phyloP scores from a whole-genome alignment of 2,797 vertebrate genomes.

The Mastacembelus armatus region DNA sequence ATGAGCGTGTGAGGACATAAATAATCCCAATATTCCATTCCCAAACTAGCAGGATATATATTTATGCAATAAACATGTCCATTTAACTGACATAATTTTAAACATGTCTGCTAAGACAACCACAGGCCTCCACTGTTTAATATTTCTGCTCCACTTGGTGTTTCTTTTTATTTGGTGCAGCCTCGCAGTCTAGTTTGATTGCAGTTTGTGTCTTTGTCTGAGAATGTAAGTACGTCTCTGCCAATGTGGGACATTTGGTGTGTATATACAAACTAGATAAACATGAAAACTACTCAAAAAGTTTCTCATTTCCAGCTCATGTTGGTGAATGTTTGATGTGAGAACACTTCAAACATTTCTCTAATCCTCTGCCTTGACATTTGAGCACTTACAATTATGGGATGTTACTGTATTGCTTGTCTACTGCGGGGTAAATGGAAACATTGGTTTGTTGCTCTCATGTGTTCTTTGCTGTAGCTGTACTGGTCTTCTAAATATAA shows the following conservation, averaged over 20 bases:
- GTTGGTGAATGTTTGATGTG: conserved; percentile 61
- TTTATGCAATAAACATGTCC: conserved; percentile 10
- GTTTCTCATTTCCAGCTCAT: conserved; percentile 41
- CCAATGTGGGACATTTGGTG: conserved; percentile 41
- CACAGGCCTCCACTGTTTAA: conserved; percentile 1
- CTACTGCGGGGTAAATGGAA: conserved; percentile 34
- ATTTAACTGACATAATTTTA: conserved; percentile 20
- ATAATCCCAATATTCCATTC: conserved; percentile 20
- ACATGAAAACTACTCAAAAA: conserved; percentile 44
- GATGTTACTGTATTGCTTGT: conserved; percentile 35
- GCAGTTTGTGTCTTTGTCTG: conserved; percentile 32
- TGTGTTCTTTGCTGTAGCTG: conserved; percentile 21
- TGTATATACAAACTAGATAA: conserved; percentile 58
- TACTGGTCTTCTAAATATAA: conserved; percentile 33
- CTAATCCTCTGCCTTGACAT: conserved; percentile 59
- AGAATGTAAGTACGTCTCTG: conserved; percentile 36
- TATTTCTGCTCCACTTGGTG: not conserved
- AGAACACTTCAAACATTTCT: conserved; percentile 50
- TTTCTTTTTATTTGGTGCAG: not conserved
- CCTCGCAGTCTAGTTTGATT: conserved; percentile 6
- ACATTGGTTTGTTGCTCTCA: conserved; percentile 37
- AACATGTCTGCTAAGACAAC: conserved; percentile 17
- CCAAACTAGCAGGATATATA: conserved; percentile 9
- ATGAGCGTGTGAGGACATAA: conserved; percentile 18
- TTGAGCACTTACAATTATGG: conserved; percentile 44